Conservation (phyloP, 2,113 vertebrate species). For the Nesospiza acunhae region DNA sequence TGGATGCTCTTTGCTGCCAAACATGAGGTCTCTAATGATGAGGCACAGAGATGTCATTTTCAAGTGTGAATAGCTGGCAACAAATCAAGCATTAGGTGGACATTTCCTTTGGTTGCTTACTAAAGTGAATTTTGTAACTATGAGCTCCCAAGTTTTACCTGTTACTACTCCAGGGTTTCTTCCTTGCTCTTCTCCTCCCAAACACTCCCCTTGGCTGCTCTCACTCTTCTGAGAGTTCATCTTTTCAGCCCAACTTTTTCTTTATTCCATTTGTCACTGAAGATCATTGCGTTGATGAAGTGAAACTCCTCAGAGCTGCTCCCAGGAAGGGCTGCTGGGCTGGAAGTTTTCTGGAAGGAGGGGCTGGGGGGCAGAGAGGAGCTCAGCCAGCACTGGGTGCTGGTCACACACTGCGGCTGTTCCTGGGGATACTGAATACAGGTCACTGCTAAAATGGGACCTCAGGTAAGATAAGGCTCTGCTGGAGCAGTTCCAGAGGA, state of each 20-base stretch:
- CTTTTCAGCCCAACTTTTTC: background rate
- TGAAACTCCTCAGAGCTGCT: background rate
- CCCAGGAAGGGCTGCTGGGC: background rate
- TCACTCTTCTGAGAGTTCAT: background rate
- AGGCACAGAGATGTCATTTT: background rate
- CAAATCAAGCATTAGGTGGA: background rate
- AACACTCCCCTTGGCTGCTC: background rate
- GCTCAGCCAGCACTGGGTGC: accelerated
- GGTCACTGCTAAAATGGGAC: background rate
- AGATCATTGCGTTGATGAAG: background rate
- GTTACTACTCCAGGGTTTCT: background rate
- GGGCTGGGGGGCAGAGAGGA: background rate
- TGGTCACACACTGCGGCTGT: background rate
- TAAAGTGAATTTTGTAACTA: background rate
- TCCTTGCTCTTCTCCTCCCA: background rate
- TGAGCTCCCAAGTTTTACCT: background rate
- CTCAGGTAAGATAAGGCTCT: background rate
- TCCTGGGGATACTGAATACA: background rate
- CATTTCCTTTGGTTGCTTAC: background rate
- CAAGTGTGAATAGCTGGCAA: background rate
- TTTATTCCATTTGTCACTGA: background rate
- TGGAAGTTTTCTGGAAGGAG: background rate
- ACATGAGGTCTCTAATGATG: background rate
- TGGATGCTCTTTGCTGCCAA: background rate
- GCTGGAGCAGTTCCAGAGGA: background rate